Conservation (phyloP, 2,888 invertebrate genomes). For the Acanthosepion pharaonis region DNA sequence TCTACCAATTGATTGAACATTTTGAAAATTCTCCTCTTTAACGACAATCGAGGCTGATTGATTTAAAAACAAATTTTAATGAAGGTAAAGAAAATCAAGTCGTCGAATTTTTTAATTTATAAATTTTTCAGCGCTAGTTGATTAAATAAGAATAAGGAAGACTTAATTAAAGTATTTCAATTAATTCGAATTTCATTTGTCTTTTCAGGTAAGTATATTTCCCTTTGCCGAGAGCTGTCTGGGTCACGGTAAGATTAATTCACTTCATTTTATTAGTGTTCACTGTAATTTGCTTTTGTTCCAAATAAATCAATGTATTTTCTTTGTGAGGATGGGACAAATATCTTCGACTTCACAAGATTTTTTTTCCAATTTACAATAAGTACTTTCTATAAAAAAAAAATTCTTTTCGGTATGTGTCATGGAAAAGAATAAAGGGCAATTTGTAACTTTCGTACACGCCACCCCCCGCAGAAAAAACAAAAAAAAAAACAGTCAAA, state of each 20-base stretch:
- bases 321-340: neutral
- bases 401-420: too few species aligned
- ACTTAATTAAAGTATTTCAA: neutral
- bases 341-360: neutral
- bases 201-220: neutral
- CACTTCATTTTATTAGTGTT: neutral
- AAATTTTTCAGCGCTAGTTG: neutral
- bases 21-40: neutral
- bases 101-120: neutral
- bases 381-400: too few species aligned
- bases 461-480: too few species aligned
- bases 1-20: too few species aligned
- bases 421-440: too few species aligned
- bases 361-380: too few species aligned
- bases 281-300: neutral
- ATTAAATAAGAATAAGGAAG: neutral
- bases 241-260: conserved; percentile 18
- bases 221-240: neutral
- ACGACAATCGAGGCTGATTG: neutral
- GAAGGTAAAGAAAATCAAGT: neutral
- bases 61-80: neutral
- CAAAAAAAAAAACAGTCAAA: too few species aligned
- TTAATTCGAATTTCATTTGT: neutral
- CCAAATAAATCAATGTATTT: neutral
- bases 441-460: too few species aligned